These are phyloP conservation scores for Charanyca ferruginea DNA, from an alignment of 2,888 invertebrate species.

Conservation along the genomic window DNA sequence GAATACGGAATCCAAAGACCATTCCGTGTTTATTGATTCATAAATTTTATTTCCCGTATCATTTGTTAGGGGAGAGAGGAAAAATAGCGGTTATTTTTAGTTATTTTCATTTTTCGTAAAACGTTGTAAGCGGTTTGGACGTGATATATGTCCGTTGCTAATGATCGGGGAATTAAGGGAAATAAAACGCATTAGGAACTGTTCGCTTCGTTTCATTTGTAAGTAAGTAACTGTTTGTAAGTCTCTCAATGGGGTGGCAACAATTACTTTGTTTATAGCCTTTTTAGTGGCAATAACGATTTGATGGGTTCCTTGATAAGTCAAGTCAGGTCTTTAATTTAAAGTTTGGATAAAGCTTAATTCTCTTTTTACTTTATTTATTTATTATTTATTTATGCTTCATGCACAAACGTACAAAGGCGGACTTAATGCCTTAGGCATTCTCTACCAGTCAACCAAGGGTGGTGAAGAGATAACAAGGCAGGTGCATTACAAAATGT, in stretches of 20 bases:
- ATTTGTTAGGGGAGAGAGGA: slow-evolving; percentile 53
- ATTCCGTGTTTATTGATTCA: slow-evolving; percentile 66
- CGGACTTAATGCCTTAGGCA: no score
- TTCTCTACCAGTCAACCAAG: no score
- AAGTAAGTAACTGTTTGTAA: slow-evolving; percentile 20
- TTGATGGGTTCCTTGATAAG: slow-evolving; percentile 28
- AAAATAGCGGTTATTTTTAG: slow-evolving; percentile 53
- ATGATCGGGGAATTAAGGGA: slow-evolving; percentile 58
- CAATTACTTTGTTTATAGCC: slow-evolving; percentile 30
- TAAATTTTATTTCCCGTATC: slow-evolving; percentile 63
- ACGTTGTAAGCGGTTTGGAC: slow-evolving; percentile 49
- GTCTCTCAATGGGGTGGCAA: slow-evolving; percentile 29
- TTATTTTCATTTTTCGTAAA: slow-evolving; percentile 56
- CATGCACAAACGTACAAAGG: no score
- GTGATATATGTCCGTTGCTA: slow-evolving; percentile 53
- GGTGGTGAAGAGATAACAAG: no score
- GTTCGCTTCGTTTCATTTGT: slow-evolving; percentile 20
- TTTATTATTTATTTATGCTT: no score
- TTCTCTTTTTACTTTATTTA: no score
- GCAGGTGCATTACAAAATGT: no score
- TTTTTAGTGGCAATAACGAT: slow-evolving; percentile 34
- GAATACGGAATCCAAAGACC: slow-evolving; percentile 58
- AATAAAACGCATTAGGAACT: slow-evolving; percentile 46
- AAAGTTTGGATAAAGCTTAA: slow-evolving; percentile 5
- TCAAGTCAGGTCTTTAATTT: slow-evolving; percentile 16